phyloP scores from a whole-genome alignment of 2,113 vertebrate genomes.

The Mirounga angustirostris region DNA sequence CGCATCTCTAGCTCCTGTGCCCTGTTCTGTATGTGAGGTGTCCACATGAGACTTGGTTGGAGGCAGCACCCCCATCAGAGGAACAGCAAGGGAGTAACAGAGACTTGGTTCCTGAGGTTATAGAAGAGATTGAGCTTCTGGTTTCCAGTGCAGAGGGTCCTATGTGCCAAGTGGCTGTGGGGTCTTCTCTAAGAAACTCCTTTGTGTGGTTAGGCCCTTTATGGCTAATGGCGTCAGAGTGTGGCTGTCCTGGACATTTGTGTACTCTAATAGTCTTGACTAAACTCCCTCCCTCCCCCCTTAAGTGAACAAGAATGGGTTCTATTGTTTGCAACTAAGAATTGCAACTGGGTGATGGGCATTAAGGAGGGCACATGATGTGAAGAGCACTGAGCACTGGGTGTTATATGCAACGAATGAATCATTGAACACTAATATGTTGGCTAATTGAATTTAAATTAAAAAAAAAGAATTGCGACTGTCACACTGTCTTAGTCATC shows the following conservation, averaged over 20 bases:
- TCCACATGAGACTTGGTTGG: background rate
- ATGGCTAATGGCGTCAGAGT: background rate
- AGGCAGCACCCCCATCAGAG: background rate
- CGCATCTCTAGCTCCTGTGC: background rate
- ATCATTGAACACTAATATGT: no score
- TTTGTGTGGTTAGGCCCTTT: background rate
- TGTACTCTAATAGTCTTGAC: background rate
- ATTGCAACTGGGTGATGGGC: background rate
- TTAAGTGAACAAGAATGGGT: background rate
- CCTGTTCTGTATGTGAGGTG: accelerated
- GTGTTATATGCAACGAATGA: no score
- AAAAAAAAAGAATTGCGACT: background rate
- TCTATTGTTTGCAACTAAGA: background rate
- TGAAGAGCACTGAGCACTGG: no score
- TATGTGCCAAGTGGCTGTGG: background rate
- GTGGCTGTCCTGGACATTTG: background rate
- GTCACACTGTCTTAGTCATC: background rate
- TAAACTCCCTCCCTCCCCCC: background rate
- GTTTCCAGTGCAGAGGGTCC: background rate
- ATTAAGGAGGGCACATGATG: background rate
- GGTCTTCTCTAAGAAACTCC: background rate
- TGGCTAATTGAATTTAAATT: no score
- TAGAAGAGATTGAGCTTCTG: background rate
- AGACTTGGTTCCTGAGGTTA: background rate
- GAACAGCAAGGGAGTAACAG: background rate